These are phyloP conservation scores for Emys orbicularis DNA, from an alignment of 2,797 vertebrate species.

Conservation along the genomic window DNA sequence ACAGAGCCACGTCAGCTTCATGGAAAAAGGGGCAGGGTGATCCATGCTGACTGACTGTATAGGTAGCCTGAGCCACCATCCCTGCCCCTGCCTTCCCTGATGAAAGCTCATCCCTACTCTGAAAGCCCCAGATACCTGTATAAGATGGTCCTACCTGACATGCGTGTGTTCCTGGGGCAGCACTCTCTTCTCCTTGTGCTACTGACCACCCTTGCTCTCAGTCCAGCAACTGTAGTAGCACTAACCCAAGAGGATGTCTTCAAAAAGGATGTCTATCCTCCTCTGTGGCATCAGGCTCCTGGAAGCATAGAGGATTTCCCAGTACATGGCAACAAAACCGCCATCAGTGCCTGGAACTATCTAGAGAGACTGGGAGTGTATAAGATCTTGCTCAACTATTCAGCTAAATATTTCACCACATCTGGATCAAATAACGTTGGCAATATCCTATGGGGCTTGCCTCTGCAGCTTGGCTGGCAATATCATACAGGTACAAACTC, in stretches of 20 bases:
- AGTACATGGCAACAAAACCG: constrained; percentile 54
- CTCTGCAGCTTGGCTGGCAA: constrained; percentile 90
- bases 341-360: constrained; percentile 85
- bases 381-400: constrained; percentile 82
- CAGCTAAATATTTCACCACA: constrained; percentile 81
- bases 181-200: not conserved
- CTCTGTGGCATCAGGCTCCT: constrained; percentile 82
- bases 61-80: not conserved
- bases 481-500: constrained; percentile 84
- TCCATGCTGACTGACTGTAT: not conserved
- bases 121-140: not conserved
- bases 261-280: constrained; percentile 67
- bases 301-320: constrained; percentile 74
- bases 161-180: not conserved
- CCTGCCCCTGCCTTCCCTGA: constrained; percentile 15
- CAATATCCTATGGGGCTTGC: constrained; percentile 89
- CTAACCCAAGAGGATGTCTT: accelerated
- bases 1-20: not conserved
- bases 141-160: not conserved
- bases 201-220: not conserved
- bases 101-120: constrained; percentile 46
- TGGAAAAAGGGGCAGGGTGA: not conserved
- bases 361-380: constrained; percentile 85
- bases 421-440: constrained; percentile 79
- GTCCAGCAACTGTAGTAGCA: accelerated